Conservation (phyloP, 2,113 vertebrate species). For the Nesoenas mayeri region DNA sequence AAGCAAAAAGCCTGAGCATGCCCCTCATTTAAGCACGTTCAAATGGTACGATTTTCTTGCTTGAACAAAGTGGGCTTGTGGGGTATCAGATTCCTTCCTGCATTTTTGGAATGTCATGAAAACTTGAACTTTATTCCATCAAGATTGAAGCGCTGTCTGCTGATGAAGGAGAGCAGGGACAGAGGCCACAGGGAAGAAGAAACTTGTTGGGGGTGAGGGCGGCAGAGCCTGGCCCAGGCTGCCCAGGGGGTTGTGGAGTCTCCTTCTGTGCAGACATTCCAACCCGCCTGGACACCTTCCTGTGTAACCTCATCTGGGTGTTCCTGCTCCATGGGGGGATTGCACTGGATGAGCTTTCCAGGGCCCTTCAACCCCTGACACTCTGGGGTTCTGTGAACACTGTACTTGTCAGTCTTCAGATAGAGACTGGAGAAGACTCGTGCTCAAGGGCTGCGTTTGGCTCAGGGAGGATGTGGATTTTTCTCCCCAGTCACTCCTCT, state of each 20-base stretch:
- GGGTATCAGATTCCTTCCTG: neutral
- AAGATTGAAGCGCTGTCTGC: neutral
- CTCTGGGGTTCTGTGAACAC: neutral
- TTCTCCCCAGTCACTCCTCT: neutral
- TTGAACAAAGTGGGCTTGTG: neutral
- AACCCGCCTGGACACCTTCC: too few relatives aligned
- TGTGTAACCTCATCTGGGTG: too few relatives aligned
- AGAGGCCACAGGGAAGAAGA: neutral
- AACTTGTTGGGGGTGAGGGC: too few relatives aligned
- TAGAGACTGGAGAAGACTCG: accelerated
- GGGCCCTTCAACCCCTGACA: too few relatives aligned
- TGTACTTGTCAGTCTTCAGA: neutral
- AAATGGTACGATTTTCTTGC: neutral
- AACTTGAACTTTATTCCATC: neutral
- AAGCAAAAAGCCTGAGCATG: neutral
- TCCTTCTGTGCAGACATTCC: too few relatives aligned
- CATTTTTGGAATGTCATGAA: neutral
- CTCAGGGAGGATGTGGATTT: neutral
- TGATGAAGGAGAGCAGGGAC: neutral
- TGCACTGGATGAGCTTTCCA: too few relatives aligned
- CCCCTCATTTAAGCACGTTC: neutral
- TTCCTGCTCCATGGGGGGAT: too few relatives aligned
- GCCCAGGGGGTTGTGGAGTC: too few relatives aligned
- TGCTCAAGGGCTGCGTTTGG: neutral
- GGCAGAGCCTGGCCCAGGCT: too few relatives aligned